Percentiles rank a stretch among this genome's conserved stretches.
Conservation (phyloP, 2,797 vertebrate genomes). For the Sparus aurata region DNA sequence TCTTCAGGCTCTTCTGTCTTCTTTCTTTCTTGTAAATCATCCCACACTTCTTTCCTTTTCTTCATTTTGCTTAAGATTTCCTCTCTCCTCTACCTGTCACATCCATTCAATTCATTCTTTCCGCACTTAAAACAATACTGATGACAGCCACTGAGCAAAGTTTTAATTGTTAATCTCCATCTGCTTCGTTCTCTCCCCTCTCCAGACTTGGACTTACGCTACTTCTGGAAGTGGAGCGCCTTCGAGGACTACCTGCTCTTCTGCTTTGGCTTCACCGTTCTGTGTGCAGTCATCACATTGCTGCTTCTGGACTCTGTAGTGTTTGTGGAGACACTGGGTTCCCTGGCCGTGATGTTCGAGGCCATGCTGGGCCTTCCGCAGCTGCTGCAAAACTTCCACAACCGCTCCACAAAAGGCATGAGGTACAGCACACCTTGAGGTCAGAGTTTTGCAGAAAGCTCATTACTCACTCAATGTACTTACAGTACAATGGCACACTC, state of each 20-base stretch:
- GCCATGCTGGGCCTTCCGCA: slow-evolving; percentile 89
- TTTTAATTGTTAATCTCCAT: not conserved
- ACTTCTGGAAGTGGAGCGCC: slow-evolving; percentile 88
- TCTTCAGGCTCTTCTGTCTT: slow-evolving; percentile 9
- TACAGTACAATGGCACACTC: not conserved
- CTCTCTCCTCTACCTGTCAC: not conserved
- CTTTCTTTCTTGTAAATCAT: slow-evolving; percentile 9
- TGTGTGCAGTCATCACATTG: slow-evolving; percentile 82
- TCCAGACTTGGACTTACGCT: slow-evolving; percentile 83
- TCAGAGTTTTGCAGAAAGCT: slow-evolving; percentile 16
- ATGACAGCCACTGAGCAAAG: not conserved
- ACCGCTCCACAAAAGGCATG: slow-evolving; percentile 88
- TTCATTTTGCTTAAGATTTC: not conserved
- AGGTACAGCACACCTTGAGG: slow-evolving; percentile 76
- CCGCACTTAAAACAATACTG: not conserved
- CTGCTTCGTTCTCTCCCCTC: not conserved
- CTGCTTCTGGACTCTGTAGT: slow-evolving; percentile 84
- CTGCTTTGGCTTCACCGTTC: slow-evolving; percentile 84
- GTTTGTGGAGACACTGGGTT: slow-evolving; percentile 87
- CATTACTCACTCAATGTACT: not conserved
- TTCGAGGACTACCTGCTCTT: slow-evolving; percentile 89
- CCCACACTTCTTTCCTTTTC: not conserved
- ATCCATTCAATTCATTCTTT: not conserved
- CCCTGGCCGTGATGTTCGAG: slow-evolving; percentile 85
- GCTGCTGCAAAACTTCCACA: slow-evolving; percentile 86